These are phyloP conservation scores for Pangasius djambal DNA, from an alignment of 2,797 vertebrate species.

Conservation along the genomic window DNA sequence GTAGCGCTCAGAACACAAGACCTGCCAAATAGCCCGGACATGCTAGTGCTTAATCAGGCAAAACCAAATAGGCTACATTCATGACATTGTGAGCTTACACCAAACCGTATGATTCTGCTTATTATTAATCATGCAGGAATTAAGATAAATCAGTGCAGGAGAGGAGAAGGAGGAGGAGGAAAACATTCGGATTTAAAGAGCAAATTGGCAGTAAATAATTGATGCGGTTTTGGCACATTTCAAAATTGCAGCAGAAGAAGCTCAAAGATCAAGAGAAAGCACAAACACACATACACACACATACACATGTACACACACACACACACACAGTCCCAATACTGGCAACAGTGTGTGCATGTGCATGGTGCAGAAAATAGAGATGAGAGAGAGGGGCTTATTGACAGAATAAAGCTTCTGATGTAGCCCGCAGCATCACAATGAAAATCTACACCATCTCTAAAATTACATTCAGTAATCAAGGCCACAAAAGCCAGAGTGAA, in stretches of 20 bases:
- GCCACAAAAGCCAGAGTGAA: constrained; percentile 61
- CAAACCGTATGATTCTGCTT: constrained; percentile 8
- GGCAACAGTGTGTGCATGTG: constrained; percentile 34
- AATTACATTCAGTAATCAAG: constrained; percentile 68
- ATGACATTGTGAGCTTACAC: background rate
- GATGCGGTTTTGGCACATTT: constrained; percentile 79
- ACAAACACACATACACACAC: constrained; percentile 58
- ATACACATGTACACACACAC: background rate
- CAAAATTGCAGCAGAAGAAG: constrained; percentile 75
- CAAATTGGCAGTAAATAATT: constrained; percentile 83
- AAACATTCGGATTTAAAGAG: constrained; percentile 69
- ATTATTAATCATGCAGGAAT: constrained; percentile 41
- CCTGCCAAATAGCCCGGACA: background rate
- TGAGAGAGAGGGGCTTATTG: constrained; percentile 46
- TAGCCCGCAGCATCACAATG: constrained; percentile 74
- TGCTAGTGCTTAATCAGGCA: background rate
- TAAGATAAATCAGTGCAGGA: constrained; percentile 46
- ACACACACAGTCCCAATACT: background rate
- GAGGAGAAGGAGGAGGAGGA: constrained; percentile 39
- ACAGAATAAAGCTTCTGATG: constrained; percentile 73
- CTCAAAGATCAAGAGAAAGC: constrained; percentile 79
- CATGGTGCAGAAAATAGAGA: constrained; percentile 16
- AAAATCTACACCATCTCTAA: constrained; percentile 80
- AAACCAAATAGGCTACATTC: background rate
- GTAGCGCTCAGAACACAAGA: background rate